Evolutionary conservation across 37 sponge, comb jelly and placozoan genomes (phyloP), one percentile per base, ranked within the genome.

Genomic region (Tethya wilhelma): DNA sequence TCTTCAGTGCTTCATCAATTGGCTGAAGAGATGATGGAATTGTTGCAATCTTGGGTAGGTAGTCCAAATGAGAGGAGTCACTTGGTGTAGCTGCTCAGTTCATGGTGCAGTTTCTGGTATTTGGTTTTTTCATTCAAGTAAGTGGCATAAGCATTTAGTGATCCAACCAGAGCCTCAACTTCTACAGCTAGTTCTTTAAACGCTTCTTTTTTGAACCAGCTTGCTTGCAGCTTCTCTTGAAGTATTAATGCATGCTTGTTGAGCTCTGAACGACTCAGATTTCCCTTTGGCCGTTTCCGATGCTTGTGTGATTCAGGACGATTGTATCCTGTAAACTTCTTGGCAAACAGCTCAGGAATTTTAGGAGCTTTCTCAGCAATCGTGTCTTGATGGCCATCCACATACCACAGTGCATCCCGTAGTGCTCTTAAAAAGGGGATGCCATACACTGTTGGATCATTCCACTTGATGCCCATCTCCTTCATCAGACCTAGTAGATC

Each of bases 361-460:
- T 33, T 17, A 57, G 37, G 42, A 42, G 39, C 23, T 59, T 4
- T 25, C 26, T 58, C 63, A 56, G 56, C 58, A 11, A 73, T n/a
- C 33, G 74, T 73, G 14, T 44, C 57, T 55, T 73, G 73, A 30
- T 58, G 63, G 4, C 77, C 77, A 40, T 76, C 77, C 19, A 64
- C 65, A 53, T 78, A 78, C 79, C 79, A 78, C 26, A 76, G 64
- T 38, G 30, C 32, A 39, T 76, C 77, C n/a, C 43, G 59, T 22
- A 74, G 63, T 12, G 22, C 14, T n/a, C 46, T 38, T 49, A 78
- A 40, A n/a, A 78, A 64, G 9, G 45, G 12, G 6, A 26, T 33
- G 22, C 79, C 79, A 65, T 28, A 22, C 36, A 12, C 45, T 8
- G 6, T 34, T 45, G 46, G 49, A 66, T 65, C 79, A 40, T n/a